Evolutionary conservation across 2,888 invertebrate species (phyloP), one percentile per base, ranked within the genome.

Genomic region (Teinopalpus imperialis): DNA sequence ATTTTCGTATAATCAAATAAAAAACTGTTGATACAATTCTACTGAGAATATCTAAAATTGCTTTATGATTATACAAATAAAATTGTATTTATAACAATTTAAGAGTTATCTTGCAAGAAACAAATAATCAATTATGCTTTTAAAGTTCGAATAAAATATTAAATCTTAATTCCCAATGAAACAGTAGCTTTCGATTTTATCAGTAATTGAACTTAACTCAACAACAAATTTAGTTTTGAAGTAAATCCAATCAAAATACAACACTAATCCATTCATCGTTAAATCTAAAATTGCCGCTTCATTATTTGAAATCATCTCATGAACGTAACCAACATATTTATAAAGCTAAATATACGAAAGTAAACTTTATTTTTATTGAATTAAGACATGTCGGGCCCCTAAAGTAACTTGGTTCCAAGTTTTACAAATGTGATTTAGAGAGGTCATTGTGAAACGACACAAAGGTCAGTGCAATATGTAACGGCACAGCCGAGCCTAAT

Each of bases 401-500:
- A 20, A 1, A 12, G 9, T 20, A 16, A 32, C 10, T 29, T 27
- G 8, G 21, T 24, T 14, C 1, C 30, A 12, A 27, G 20, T 37
- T 63, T 59, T 53, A 51, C 51, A 60, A 59, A 58, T 57, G 47
- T 49, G 58, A 58, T 57, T 54, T 43, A 51, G 52, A 69, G 70
- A 63, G 74, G 75, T 68, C 66, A 69, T 74, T 74, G 62, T 59
- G 69, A 62, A 74, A 76, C 59, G 51, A 49, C 49, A 37, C 36
- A 77, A 76, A 77, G 77, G 75, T 74, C 72, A 73, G 56, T 43
- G 47, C 52, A 51, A 43, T 36, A 36, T 47, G 36, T 43, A 42
- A 48, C 35, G 16, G 8, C 39, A 6, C 20, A 34, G 14, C 18
- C 12, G 30, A 32, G 32, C 34, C 46, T 30, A 30, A 46, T 24